Base-by-base conservation (phyloP, 2,888 invertebrate genomes). In the Cheilosia scutellata region DNA sequence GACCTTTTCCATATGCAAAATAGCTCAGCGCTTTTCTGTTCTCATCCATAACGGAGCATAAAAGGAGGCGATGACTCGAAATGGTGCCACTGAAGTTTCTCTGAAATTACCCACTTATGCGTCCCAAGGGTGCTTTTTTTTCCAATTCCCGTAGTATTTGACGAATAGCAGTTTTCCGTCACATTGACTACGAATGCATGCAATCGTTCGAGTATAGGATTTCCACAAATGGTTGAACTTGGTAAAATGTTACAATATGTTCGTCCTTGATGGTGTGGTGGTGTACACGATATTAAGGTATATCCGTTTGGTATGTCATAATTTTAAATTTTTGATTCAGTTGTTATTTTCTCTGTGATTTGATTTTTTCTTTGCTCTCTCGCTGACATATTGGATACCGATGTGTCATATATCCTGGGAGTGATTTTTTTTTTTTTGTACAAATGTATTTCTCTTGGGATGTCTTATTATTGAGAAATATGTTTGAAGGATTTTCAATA, bases 141-240 rank as follows among this genome's bases (percentile, higher is more conserved):
- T 25, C 31, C 37, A 29, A 49, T 47, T 47, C 9, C 29, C 40
- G 16, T 7, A 47, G 27, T 20, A 62, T 29, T 53, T 49, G 47
- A 49, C 49, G 42, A 51, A 62, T 62, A 7, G 31, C 51, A 60
- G 40, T 51, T 42, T 62, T 62, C 72, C 72, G 31, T 71, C 60
- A 51, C 49, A 71, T 60, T 62, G 62, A 40, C 13, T 40, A 9
- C 62, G 62, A 72, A 72, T 72, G 72, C 42, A 62, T 20, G 72
- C 71, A 60, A 51, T 40, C 71, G 60, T 37, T 71, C 60, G 71
- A 72, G 25, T 37, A 16, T 13, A 42, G n/a, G 51, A 51, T 60
- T 72, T 49, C 49, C 58, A 13, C 57, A 57, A 70, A 33, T 47
- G 71, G 58, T 47, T 71, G 25, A 47, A 37, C 71, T 58, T 25